Evolutionary conservation across 2,113 vertebrate species (phyloP).

Genomic region (Thermophis baileyi): DNA sequence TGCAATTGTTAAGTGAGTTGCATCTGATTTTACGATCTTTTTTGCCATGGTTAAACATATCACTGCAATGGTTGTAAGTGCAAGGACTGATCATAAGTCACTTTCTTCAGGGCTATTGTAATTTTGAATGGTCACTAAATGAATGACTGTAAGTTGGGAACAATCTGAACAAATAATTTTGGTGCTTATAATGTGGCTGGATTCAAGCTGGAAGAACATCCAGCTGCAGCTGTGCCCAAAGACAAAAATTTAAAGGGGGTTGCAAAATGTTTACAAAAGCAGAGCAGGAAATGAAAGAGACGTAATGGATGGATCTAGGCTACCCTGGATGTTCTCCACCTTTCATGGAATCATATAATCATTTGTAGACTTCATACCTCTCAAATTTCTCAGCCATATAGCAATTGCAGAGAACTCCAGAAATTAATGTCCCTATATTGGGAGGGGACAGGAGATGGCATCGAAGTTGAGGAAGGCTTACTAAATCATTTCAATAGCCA

Average conservation of each 20-base stretch:
- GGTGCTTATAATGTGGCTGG: not conserved
- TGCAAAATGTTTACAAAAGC: not conserved
- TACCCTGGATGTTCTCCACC: not conserved
- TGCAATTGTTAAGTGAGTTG: not conserved
- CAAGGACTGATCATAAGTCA: not conserved
- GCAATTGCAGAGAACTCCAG: not conserved
- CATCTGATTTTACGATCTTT: not conserved
- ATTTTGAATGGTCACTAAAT: not conserved
- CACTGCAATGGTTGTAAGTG: not conserved
- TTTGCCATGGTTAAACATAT: not conserved
- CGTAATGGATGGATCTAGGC: not conserved
- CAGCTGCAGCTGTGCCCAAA: not conserved
- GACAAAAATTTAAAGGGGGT: not conserved
- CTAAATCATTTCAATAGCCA: not conserved
- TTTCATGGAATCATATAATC: not conserved
- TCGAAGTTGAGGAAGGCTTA: not conserved
- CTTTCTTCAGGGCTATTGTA: not conserved
- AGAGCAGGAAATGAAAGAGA: not conserved
- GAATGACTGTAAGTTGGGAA: not conserved
- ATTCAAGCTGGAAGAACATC: not conserved
- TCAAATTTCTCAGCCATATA: not conserved
- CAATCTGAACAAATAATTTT: not conserved
- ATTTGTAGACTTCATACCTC: not conserved
- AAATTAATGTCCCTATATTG: not conserved
- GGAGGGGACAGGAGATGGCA: not conserved